These are phyloP conservation scores for Scaptomyza polygonia DNA, from an alignment of 2,888 invertebrate genomes.

Conservation along the genomic window DNA sequence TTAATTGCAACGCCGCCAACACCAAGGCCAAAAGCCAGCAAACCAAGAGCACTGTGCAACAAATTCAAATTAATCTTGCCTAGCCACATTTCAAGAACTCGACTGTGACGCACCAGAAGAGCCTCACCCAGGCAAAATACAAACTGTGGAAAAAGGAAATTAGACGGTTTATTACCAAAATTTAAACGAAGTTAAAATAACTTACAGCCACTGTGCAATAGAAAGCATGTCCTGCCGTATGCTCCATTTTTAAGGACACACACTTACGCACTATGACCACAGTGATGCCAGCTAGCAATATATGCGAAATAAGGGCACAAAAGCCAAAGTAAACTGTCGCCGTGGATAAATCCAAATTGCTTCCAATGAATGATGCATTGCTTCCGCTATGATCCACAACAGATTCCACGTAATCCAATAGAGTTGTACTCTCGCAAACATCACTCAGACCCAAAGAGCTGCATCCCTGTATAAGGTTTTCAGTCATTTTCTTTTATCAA, in stretches of 20 bases:
- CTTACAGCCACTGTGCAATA: constrained; percentile 82
- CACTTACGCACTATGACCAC: constrained; percentile 65
- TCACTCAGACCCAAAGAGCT: constrained; percentile 35
- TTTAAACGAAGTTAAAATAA: constrained; percentile 18
- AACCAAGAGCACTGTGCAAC: constrained; percentile 72
- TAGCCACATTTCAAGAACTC: constrained; percentile 52
- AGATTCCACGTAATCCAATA: constrained; percentile 15
- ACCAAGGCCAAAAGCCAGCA: constrained; percentile 76
- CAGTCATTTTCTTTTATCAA: constrained; percentile 35
- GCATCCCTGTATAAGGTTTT: constrained; percentile 43
- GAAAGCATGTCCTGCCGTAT: constrained; percentile 82
- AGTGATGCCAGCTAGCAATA: constrained; percentile 61
- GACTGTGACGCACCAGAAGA: constrained; percentile 76
- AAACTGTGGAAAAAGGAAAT: constrained; percentile 61
- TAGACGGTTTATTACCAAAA: background rate
- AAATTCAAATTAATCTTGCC: constrained; percentile 58
- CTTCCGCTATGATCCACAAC: background rate
- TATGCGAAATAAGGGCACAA: constrained; percentile 60
- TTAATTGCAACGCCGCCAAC: constrained; percentile 71
- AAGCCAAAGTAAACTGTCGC: constrained; percentile 62
- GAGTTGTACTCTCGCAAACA: constrained; percentile 37
- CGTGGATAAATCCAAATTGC: constrained; percentile 17
- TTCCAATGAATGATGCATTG: constrained; percentile 11
- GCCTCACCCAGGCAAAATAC: constrained; percentile 80
- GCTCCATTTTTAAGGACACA: constrained; percentile 73